phyloP scores from a whole-genome alignment of 2,888 invertebrate species.

The Ferrisia virgata region DNA sequence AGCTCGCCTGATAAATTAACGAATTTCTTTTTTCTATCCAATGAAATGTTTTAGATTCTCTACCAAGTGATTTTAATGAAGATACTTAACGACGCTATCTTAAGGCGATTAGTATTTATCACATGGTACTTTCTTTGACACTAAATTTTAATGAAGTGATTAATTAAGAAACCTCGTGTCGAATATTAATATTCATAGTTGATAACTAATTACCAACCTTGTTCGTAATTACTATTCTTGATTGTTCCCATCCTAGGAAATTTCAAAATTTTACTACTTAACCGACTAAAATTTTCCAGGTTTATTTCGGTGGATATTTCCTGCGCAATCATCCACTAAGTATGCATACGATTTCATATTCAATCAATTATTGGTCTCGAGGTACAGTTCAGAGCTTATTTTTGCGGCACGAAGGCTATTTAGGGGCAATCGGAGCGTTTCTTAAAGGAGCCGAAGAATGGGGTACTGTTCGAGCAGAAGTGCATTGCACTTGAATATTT shows the following conservation, averaged over 20 bases:
- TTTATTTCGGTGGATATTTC: constrained; percentile 70
- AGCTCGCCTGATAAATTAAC: neutral
- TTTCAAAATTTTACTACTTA: no score
- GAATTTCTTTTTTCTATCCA: neutral
- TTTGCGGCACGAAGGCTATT: constrained; percentile 67
- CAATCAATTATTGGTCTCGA: constrained; percentile 68
- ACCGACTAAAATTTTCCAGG: no score
- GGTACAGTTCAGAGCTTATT: constrained; percentile 65
- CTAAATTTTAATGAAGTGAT: neutral
- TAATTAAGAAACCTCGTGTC: neutral
- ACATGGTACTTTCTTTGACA: neutral
- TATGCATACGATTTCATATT: constrained; percentile 66
- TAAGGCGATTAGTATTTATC: neutral
- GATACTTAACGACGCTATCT: neutral
- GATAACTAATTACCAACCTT: neutral
- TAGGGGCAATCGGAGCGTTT: constrained; percentile 69
- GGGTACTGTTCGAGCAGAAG: no score
- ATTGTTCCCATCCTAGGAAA: no score
- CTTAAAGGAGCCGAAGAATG: constrained; percentile 63
- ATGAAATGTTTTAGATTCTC: neutral
- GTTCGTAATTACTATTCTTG: neutral
- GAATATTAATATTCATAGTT: neutral
- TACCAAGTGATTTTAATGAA: no score
- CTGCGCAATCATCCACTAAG: constrained; percentile 66
- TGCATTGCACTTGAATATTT: no score